phyloP scores from a whole-genome alignment of 2,888 invertebrate species.

The Adela reaumurella region DNA sequence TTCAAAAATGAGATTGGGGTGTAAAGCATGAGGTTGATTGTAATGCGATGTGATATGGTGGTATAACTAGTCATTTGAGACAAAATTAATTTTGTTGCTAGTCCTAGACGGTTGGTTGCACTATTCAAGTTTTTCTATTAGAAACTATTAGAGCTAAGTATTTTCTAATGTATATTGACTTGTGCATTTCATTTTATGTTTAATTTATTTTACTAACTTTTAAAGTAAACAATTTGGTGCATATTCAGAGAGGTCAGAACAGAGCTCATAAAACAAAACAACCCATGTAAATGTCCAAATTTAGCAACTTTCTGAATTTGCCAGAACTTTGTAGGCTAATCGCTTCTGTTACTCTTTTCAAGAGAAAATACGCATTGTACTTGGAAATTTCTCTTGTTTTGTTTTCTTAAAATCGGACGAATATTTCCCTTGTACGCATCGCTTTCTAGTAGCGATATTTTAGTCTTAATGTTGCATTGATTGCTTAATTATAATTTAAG shows the following conservation, averaged over 20 bases:
- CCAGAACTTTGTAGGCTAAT: too few relatives aligned
- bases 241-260: background rate
- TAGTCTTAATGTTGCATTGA: background rate
- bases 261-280: too few relatives aligned
- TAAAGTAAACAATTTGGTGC: background rate
- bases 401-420: background rate
- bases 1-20: too few relatives aligned
- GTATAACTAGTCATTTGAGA: conserved; percentile 32
- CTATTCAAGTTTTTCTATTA: conserved; percentile 18
- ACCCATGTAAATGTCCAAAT: too few relatives aligned
- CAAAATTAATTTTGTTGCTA: conserved; percentile 21
- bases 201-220: background rate
- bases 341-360: too few relatives aligned
- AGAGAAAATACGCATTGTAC: background rate
- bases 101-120: conserved; percentile 17
- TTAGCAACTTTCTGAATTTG: too few relatives aligned
- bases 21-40: too few relatives aligned
- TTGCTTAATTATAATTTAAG: background rate
- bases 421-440: background rate
- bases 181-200: background rate
- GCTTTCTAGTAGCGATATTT: background rate
- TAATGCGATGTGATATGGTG: too few relatives aligned
- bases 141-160: conserved; percentile 10
- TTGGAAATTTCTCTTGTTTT: conserved; percentile 3
- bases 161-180: conserved; percentile 2